phyloP scores from a whole-genome alignment of 1,140 invertebrate species.

The Caligus rogercresseyi region DNA sequence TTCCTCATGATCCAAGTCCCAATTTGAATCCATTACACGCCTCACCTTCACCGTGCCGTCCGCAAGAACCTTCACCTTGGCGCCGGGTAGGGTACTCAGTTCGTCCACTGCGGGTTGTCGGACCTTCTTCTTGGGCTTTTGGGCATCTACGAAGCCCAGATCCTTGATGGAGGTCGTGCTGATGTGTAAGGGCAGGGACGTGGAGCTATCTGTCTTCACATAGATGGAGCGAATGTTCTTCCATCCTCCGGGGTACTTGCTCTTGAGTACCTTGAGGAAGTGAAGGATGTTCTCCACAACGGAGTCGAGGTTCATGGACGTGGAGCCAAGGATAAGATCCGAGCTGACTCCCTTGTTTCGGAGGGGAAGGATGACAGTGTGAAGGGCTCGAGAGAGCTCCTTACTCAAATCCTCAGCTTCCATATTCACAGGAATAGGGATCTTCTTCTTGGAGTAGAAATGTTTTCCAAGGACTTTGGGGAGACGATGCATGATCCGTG shows the following conservation, averaged over 20 bases:
- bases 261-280: not conserved
- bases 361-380: slow-evolving; percentile 9
- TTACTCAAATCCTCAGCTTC: not conserved
- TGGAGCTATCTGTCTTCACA: slow-evolving; percentile 16
- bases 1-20: not conserved
- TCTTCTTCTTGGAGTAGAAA: slow-evolving; percentile 28
- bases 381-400: slow-evolving; percentile 3
- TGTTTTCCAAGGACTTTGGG: slow-evolving; percentile 27
- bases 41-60: not conserved
- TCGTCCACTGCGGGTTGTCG: not conserved
- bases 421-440: slow-evolving; percentile 12
- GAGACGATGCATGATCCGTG: slow-evolving; percentile 26
- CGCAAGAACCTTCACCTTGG: not conserved
- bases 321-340: slow-evolving; percentile 12
- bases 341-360: slow-evolving; percentile 13
- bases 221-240: slow-evolving; percentile 18
- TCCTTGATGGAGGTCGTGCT: not conserved
- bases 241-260: slow-evolving; percentile 18
- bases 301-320: slow-evolving; percentile 4
- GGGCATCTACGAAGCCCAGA: slow-evolving; percentile 8
- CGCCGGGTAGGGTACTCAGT: slow-evolving; percentile 4
- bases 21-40: not conserved
- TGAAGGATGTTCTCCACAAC: slow-evolving; percentile 12
- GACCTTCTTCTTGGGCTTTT: not conserved
- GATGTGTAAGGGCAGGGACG: slow-evolving; percentile 12